Base-by-base conservation (phyloP, 2,888 invertebrate species). In the Horisme vitalbata region DNA sequence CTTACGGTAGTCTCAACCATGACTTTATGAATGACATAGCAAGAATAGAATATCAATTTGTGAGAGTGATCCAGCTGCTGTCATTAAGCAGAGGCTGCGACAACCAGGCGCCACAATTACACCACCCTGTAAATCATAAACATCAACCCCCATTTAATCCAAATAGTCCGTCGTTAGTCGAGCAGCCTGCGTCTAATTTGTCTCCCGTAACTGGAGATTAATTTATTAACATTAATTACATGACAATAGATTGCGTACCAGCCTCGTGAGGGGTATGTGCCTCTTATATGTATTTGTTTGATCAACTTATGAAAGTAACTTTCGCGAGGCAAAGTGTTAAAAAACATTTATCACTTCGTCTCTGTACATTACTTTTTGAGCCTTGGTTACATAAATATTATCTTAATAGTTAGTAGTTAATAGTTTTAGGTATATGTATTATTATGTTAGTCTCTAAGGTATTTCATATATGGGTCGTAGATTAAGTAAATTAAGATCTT, bases 101-200 rank as follows among this genome's bases (percentile, higher is more conserved):
- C 87, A 71, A 74, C 59, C 78, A 68, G 88, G 86, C 88, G 87
- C 88, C 88, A 79, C 83, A 84, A 86, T 86, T 86, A 87, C 78
- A 77, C 79, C 71, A 74, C 75, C 82, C 80, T 86, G 88, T 89
- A 86, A 88, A 89, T 89, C 89, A 89, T 89, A 89, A 88, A 87
- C 88, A 89, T 86, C 86, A 85, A 83, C 85, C 87, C 87, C 88
- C 86, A 88, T 89, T 89, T 88, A 88, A 87, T 84, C 83, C 85
- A 83, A 89, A 89, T 88, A 84, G 88, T 87, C 85, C 79, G 85
- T 88, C 88, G 85, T 89, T 89, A 88, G 86, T 76, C 76, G 84
- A 83, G 83, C 88, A 87, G 83, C 79, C 80, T 84, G 87, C 77
- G 85, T 86, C 86, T 88, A 86, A 89, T 88, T 87, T 88, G 88